A percentile compares a stretch with the other conserved stretches of the same genome.
Evolutionary conservation across 1,140 invertebrate species (phyloP).

Genomic region (Pseudomyrmex sp.): DNA sequence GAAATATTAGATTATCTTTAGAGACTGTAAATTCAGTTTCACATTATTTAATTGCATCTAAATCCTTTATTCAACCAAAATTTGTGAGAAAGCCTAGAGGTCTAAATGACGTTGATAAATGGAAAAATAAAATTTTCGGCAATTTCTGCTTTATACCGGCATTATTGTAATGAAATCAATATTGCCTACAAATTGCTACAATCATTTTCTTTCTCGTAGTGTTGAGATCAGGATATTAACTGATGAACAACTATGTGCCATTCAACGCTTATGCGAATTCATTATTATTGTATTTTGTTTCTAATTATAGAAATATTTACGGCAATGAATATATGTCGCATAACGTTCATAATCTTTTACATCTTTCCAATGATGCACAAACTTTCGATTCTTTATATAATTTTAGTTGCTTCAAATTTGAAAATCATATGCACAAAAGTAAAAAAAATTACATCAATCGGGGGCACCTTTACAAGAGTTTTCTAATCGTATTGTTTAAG

Average conservation of each 20-base stretch:
- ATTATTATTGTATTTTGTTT: background rate
- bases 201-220: constrained; percentile 5
- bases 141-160: constrained; percentile 3
- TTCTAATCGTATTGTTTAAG: background rate
- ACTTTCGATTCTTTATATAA: too few relatives aligned
- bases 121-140: background rate
- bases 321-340: background rate
- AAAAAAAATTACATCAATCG: background rate
- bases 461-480: background rate
- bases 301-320: background rate
- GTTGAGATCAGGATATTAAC: background rate
- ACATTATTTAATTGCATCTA: background rate
- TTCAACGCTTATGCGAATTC: constrained; percentile 4
- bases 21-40: background rate
- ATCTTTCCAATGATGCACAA: background rate
- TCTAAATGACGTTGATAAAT: background rate
- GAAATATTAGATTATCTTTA: too few relatives aligned
- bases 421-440: too few relatives aligned
- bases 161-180: background rate
- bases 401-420: too few relatives aligned
- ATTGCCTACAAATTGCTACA: background rate
- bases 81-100: background rate
- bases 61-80: background rate
- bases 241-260: background rate
- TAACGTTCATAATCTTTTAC: background rate